phyloP scores from a whole-genome alignment of 2,113 vertebrate genomes.

The Rhipidura dahli region DNA sequence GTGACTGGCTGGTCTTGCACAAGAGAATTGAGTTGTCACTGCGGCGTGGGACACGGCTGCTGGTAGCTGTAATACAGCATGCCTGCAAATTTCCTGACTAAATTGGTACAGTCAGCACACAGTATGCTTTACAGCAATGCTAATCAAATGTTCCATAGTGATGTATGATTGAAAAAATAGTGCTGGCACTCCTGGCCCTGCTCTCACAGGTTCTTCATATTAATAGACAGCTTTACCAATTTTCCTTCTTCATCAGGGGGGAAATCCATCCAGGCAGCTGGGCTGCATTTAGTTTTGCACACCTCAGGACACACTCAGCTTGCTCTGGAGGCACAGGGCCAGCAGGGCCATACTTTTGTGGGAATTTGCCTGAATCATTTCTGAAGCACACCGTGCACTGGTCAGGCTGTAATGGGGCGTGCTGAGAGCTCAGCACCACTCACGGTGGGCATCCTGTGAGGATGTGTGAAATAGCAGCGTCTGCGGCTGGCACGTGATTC shows the following conservation, averaged over 20 bases:
- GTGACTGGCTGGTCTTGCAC: neutral
- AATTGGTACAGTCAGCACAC: slow-evolving; percentile 26
- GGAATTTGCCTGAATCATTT: neutral
- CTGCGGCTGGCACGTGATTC: fast-evolving
- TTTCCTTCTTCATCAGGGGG: neutral
- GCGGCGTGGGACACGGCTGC: neutral
- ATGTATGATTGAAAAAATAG: slow-evolving; percentile 19
- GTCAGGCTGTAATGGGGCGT: neutral
- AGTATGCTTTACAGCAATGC: slow-evolving; percentile 4
- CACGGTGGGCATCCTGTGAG: fast-evolving
- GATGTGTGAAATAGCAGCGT: fast-evolving
- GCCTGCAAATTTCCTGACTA: slow-evolving; percentile 10
- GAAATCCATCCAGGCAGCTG: slow-evolving; percentile 30
- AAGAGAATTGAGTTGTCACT: neutral
- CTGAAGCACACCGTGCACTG: neutral
- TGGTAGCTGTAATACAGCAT: neutral
- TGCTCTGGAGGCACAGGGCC: neutral
- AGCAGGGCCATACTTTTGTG: fast-evolving
- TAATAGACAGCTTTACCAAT: slow-evolving; percentile 46
- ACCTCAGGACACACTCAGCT: neutral
- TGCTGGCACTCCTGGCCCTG: neutral
- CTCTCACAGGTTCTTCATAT: neutral
- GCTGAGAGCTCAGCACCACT: neutral
- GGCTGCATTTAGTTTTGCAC: neutral
- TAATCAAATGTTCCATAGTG: slow-evolving; percentile 33